Conservation (phyloP, 1,140 invertebrate species). For the Oppia nitens region DNA sequence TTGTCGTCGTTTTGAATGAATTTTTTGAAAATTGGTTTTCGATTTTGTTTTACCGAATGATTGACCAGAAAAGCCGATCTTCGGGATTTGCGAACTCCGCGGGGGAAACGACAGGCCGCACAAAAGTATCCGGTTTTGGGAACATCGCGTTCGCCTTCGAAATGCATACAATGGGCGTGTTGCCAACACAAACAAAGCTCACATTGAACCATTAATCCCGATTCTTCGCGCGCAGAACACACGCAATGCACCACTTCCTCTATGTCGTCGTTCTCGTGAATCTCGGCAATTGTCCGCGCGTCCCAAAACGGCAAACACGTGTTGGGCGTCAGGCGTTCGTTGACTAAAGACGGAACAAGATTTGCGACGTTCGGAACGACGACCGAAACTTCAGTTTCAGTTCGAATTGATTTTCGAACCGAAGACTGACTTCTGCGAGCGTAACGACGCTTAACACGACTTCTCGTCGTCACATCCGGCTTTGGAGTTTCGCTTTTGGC, state of each 20-base stretch:
- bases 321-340: too few species aligned
- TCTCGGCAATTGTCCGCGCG: constrained; percentile 8
- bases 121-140: constrained; percentile 54
- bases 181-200: constrained; percentile 84
- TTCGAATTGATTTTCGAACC: neutral
- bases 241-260: constrained; percentile 70
- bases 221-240: constrained; percentile 64
- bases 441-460: neutral
- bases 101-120: neutral
- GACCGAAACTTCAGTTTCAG: neutral
- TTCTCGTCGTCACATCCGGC: neutral
- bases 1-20: neutral
- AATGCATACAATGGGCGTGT: constrained; percentile 70
- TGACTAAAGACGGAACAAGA: too few species aligned
- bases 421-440: neutral
- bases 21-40: neutral
- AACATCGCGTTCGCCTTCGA: constrained; percentile 57
- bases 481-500: neutral
- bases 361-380: neutral
- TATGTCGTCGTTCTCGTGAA: constrained; percentile 18
- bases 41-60: constrained; percentile 1
- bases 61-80: constrained; percentile 3
- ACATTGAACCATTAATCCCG: constrained; percentile 86
- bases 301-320: constrained; percentile 15
- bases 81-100: neutral